Evolutionary conservation across 2,113 vertebrate genomes (phyloP).

Genomic region (Albula glossodonta): DNA sequence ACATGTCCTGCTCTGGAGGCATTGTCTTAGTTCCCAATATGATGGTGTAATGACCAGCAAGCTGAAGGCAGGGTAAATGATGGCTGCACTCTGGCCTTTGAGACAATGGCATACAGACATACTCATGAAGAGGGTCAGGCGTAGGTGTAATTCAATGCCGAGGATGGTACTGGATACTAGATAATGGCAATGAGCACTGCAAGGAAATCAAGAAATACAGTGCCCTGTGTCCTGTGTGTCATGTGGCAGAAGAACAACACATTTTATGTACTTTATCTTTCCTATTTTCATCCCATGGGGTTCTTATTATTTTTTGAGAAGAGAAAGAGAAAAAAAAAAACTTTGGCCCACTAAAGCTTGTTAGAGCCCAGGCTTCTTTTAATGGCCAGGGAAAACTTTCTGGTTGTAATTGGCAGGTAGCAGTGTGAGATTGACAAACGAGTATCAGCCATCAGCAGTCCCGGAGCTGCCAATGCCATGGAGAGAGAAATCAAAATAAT

Average conservation of each 20-base stretch:
- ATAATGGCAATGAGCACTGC: conserved; percentile 3
- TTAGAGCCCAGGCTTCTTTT: conserved; percentile 58
- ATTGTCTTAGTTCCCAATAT: conserved; percentile 19
- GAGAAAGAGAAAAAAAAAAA: conserved; percentile 34
- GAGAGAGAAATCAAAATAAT: conserved; percentile 71
- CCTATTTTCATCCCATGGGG: conserved; percentile 31
- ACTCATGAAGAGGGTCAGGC: neutral
- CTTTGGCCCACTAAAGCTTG: conserved; percentile 57
- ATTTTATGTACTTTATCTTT: conserved; percentile 36
- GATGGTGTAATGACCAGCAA: conserved; percentile 40
- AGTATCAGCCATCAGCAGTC: conserved; percentile 69
- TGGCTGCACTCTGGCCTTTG: neutral
- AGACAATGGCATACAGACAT: neutral
- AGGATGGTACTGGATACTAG: neutral
- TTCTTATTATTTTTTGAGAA: conserved; percentile 48
- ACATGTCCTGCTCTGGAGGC: neutral
- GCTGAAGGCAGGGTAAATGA: neutral
- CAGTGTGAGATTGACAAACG: conserved; percentile 68
- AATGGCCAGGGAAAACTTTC: conserved; percentile 69
- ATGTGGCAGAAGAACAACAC: conserved; percentile 41
- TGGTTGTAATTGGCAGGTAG: conserved; percentile 72
- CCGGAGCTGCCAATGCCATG: conserved; percentile 56
- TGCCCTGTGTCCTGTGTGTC: conserved; percentile 38
- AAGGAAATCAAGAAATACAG: conserved; percentile 43
- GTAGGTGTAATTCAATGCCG: neutral